Base-by-base conservation (phyloP, 2,888 invertebrate genomes). In the Patella depressa region DNA sequence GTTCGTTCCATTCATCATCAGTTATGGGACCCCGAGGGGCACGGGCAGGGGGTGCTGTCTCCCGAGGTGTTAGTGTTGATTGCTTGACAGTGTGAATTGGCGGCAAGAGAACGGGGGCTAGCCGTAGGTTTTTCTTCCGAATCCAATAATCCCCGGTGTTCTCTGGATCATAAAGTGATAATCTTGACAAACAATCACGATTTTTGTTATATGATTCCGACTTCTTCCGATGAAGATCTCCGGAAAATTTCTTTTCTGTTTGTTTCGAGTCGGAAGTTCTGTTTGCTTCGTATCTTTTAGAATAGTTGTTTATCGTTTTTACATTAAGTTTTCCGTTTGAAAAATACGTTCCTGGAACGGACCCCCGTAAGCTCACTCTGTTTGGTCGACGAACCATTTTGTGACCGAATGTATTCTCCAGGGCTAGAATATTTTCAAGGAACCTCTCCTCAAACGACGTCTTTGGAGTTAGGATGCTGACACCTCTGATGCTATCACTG, bases 1-100 rank as follows among this genome's bases (percentile, higher is more conserved):
- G 80, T 17, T 86, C 87, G 24, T 86, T 85, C 87, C 87, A 87
- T 70, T 86, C 85, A 1, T 84, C 84, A 3, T 84, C 84, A 3
- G 82, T 81, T 7, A 84, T 75, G 3, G 85, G 83, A 14, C 82
- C 80, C 29, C 77, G 59, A 7, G 84, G 80, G 3, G 81, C 77
- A 9, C 57, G 69, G 2, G 81, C 76, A 0, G 84, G 82, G 17
- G 81, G 82, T 11, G 80, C 79, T 73, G 80, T 85, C 73, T 86
- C 83, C 53, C 84, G 73, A 14, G 81, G 78, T n/a, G 82, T 74
- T 3, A 86, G 75, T 5, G 86, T 86, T 53, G 82, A 76, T 19
- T 85, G 85, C 34, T 82, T 79, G 15, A 85, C 74, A 7, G 83
- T 82, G 71, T 86, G 83, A 2, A 87, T 79, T 1, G 83, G 83